A percentile compares a stretch with the other conserved stretches of the same genome.
These are phyloP conservation scores for Cacatua alba DNA, from an alignment of 2,113 vertebrate genomes.

Conservation along the genomic window DNA sequence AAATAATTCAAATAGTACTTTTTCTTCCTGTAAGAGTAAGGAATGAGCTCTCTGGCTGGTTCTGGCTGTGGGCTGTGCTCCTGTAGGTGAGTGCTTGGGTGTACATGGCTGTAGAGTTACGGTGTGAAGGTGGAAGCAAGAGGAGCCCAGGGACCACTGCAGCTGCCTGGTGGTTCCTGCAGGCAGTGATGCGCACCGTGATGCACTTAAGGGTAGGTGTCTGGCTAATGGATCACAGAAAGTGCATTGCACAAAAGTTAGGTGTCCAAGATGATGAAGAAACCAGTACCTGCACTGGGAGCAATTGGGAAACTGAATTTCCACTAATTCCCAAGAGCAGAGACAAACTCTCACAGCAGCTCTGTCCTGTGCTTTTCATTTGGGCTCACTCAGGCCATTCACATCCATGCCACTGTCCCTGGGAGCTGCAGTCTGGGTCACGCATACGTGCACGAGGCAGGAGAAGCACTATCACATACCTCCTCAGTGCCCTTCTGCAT, in stretches of 20 bases:
- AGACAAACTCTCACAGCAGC: not conserved
- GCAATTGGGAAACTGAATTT: not conserved
- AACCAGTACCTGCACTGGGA: not conserved
- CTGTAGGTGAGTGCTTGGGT: not conserved
- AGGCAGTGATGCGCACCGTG: not conserved
- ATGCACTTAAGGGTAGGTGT: not conserved
- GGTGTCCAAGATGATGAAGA: not conserved
- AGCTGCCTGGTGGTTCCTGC: not conserved
- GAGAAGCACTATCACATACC: not conserved
- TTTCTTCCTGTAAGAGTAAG: not conserved
- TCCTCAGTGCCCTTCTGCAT: not conserved
- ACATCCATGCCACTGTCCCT: not conserved
- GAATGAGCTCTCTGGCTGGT: not conserved
- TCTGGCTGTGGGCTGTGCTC: not conserved
- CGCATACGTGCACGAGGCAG: fast-evolving
- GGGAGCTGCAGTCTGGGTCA: not conserved
- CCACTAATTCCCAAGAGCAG: not conserved
- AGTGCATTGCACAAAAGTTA: not conserved
- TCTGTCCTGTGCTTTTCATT: not conserved
- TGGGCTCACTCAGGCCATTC: not conserved
- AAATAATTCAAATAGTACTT: not conserved
- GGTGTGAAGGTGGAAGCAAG: not conserved
- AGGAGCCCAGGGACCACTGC: not conserved
- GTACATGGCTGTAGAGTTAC: not conserved
- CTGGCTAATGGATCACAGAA: not conserved